Evolutionary conservation across 2,797 vertebrate genomes (phyloP).

Genomic region (Channa striata): DNA sequence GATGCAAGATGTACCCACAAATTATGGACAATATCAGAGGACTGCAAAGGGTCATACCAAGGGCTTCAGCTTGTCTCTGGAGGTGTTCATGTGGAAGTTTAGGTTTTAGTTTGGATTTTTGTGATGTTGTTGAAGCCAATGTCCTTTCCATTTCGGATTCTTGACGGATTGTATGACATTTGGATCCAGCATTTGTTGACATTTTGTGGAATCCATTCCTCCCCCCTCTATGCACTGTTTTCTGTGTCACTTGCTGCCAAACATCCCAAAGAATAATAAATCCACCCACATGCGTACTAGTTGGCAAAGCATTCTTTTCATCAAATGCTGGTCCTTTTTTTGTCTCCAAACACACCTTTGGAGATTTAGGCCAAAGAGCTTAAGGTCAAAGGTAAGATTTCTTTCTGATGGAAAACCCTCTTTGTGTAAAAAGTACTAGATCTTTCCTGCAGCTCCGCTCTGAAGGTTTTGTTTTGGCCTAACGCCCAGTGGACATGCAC

Average conservation of each 20-base stretch:
- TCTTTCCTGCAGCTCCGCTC: too few relatives aligned
- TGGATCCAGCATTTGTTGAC: not conserved
- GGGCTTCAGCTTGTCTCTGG: not conserved
- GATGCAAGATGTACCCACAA: not conserved
- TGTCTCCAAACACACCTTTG: too few relatives aligned
- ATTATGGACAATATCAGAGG: not conserved
- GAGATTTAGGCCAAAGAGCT: too few relatives aligned
- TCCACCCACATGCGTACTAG: too few relatives aligned
- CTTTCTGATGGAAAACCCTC: too few relatives aligned
- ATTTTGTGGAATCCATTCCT: not conserved
- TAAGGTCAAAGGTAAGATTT: too few relatives aligned
- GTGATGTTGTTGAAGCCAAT: not conserved
- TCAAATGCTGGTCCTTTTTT: too few relatives aligned
- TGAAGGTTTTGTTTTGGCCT: too few relatives aligned
- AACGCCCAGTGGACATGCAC: not conserved
- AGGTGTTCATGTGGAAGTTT: not conserved
- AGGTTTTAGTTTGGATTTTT: not conserved
- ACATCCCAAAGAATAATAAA: too few relatives aligned
- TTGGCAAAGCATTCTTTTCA: too few relatives aligned
- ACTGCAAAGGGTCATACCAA: not conserved
- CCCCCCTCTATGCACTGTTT: not conserved
- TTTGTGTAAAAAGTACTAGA: too few relatives aligned
- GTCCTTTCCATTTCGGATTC: not conserved
- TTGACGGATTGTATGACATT: not conserved
- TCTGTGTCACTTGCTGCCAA: not conserved